Conservation (phyloP, 2,113 vertebrate genomes). For the Turdus rufiventris region DNA sequence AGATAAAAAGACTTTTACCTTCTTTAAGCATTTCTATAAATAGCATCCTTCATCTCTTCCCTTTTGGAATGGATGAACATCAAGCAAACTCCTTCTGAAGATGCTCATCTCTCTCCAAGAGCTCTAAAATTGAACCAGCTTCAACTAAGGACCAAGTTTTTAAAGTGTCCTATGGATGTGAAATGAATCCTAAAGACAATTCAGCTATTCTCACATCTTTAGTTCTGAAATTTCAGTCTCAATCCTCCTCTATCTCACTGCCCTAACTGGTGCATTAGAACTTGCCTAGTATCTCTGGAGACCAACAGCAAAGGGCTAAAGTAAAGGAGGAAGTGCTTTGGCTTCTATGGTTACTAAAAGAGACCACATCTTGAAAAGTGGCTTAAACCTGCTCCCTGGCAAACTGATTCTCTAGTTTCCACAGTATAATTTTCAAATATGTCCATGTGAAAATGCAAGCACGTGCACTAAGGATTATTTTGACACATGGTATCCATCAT, state of each 20-base stretch:
- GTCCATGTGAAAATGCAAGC: slow-evolving; percentile 25
- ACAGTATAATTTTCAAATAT: slow-evolving; percentile 4
- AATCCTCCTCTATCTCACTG: neutral
- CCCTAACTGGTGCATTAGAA: neutral
- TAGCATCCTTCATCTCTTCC: neutral
- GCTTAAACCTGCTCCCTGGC: neutral
- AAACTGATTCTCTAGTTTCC: slow-evolving; percentile 3
- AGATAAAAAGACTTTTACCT: neutral
- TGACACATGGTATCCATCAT: slow-evolving; percentile 63
- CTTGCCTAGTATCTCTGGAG: neutral
- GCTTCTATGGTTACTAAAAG: neutral
- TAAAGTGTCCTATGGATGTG: neutral
- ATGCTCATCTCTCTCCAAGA: neutral
- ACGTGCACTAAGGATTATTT: slow-evolving; percentile 48
- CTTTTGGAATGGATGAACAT: neutral
- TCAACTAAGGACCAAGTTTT: neutral
- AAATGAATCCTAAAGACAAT: neutral
- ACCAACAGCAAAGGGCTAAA: neutral
- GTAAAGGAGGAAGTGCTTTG: neutral
- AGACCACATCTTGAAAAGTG: neutral
- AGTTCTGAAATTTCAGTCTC: neutral
- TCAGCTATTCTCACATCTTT: neutral
- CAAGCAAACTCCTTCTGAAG: neutral
- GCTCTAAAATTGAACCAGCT: neutral
- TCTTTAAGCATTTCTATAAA: neutral